These are phyloP conservation scores for Hetaerina titia DNA, from an alignment of 2,888 invertebrate species.

Conservation along the genomic window DNA sequence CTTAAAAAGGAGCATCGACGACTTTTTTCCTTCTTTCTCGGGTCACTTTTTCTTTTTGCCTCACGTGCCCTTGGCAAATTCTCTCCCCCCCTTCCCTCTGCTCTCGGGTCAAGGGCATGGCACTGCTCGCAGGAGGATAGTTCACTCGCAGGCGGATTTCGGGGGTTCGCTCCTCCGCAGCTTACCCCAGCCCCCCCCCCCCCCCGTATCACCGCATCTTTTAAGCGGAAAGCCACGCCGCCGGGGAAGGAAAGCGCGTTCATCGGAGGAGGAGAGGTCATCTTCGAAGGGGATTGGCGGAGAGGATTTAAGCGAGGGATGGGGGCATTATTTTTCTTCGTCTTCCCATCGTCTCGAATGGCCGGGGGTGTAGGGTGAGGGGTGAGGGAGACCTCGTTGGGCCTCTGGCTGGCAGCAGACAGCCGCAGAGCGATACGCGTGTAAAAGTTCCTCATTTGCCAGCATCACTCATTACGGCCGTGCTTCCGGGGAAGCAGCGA, in stretches of 20 bases:
- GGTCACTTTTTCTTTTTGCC: constrained; percentile 40
- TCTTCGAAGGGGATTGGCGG: not conserved
- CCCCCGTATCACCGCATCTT: not conserved
- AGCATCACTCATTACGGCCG: constrained; percentile 41
- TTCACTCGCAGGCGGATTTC: not conserved
- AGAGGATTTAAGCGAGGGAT: not conserved
- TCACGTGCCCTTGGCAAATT: constrained; percentile 54
- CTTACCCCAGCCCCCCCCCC: not conserved
- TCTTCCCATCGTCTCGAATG: constrained; percentile 18
- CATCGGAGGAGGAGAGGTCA: not conserved
- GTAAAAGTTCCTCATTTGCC: constrained; percentile 51
- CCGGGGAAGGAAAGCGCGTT: too few relatives aligned
- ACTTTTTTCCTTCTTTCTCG: not conserved
- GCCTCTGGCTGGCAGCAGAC: constrained; percentile 39
- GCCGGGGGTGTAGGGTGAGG: not conserved
- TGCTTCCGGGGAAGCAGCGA: constrained; percentile 44
- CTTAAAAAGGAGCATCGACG: constrained; percentile 45
- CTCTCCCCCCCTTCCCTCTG: not conserved
- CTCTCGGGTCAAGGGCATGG: constrained; percentile 44
- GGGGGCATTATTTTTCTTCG: not conserved
- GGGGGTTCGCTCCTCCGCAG: not conserved
- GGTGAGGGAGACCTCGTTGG: not conserved
- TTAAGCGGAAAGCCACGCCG: not conserved
- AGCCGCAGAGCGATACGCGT: constrained; percentile 30
- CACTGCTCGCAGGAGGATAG: not conserved